Percentiles rank a stretch among this genome's conserved stretches.
phyloP scores from a whole-genome alignment of 2,113 vertebrate genomes.

The Aleadryas rufinucha region DNA sequence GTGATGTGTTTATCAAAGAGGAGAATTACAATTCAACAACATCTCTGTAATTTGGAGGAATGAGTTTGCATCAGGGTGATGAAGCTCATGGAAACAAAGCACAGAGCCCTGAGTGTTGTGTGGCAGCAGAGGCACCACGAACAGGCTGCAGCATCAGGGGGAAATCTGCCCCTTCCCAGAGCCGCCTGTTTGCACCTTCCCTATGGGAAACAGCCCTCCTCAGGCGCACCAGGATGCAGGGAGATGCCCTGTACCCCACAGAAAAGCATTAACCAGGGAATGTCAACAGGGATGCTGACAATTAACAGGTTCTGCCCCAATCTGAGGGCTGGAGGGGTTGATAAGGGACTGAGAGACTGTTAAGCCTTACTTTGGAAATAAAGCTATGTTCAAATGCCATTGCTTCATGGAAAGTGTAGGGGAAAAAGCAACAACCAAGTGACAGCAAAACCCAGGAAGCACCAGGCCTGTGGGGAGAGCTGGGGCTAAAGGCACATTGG shows the following conservation, averaged over 20 bases:
- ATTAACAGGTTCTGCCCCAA: neutral
- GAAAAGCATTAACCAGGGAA: neutral
- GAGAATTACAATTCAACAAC: constrained; percentile 16
- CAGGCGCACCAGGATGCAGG: rapidly evolving
- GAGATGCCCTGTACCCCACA: rapidly evolving
- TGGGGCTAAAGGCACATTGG: neutral
- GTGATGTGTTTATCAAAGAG: constrained; percentile 38
- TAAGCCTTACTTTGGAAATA: neutral
- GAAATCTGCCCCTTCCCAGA: neutral
- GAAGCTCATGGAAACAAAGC: neutral
- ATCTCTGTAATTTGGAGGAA: constrained; percentile 4
- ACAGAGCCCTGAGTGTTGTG: neutral
- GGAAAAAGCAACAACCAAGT: neutral
- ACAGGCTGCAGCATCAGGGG: rapidly evolving
- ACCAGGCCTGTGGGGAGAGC: neutral
- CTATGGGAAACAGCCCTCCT: neutral
- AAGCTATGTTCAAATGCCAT: neutral
- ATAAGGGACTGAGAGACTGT: rapidly evolving
- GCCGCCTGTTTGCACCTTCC: neutral
- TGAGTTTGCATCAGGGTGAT: neutral
- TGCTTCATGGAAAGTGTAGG: rapidly evolving
- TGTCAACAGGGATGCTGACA: rapidly evolving
- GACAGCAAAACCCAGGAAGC: neutral
- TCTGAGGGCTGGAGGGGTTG: neutral
- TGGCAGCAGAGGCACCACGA: neutral